These are phyloP conservation scores for Peromyscus attwateri DNA, from an alignment of 2,797 vertebrate genomes.

Conservation along the genomic window DNA sequence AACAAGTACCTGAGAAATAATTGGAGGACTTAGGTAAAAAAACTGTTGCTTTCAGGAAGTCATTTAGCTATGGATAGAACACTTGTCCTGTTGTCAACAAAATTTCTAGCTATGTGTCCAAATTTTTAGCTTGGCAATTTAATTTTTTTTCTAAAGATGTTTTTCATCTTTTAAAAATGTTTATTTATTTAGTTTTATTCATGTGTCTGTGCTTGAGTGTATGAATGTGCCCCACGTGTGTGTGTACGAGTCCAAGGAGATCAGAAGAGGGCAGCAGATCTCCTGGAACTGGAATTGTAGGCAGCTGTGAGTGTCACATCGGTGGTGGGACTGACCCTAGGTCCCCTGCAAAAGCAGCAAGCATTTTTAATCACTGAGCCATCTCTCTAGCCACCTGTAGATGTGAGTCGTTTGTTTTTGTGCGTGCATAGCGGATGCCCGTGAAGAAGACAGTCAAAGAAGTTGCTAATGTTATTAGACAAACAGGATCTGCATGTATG, in stretches of 20 bases:
- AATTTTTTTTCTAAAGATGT: neutral
- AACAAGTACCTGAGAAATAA: neutral
- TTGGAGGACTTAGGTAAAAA: neutral
- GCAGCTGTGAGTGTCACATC: neutral
- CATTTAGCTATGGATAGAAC: neutral
- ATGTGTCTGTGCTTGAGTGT: neutral
- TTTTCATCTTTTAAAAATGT: neutral
- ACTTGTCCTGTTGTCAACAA: neutral
- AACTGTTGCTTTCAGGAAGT: neutral
- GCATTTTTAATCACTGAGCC: neutral
- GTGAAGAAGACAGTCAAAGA: neutral
- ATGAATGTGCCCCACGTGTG: neutral
- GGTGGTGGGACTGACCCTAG: neutral
- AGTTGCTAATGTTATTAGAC: neutral
- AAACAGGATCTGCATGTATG: neutral
- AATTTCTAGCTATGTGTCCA: neutral
- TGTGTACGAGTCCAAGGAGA: neutral
- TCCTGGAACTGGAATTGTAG: neutral
- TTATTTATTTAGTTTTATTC: neutral
- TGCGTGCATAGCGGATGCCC: neutral
- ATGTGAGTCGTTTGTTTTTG: neutral
- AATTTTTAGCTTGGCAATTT: slow-evolving; percentile 12
- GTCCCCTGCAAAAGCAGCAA: neutral
- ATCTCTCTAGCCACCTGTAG: neutral
- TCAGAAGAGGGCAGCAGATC: neutral